Evolutionary conservation across 2,888 invertebrate species (phyloP).

Genomic region (Hypena proboscidalis): DNA sequence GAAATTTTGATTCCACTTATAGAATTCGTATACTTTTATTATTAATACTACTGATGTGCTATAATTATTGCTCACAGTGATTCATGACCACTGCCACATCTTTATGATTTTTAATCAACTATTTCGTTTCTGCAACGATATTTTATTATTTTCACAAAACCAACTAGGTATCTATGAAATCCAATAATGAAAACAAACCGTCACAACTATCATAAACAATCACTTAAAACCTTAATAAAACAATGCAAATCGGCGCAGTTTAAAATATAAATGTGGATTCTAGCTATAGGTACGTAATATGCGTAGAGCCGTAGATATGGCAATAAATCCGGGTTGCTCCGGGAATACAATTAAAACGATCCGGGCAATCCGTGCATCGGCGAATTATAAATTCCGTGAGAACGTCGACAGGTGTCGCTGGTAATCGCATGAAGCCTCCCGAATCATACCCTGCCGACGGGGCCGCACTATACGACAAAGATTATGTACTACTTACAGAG

Average conservation of each 20-base stretch:
- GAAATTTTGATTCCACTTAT: too few species aligned
- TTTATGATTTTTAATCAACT: too few species aligned
- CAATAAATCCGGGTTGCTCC: constrained; percentile 73
- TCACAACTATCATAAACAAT: constrained; percentile 5
- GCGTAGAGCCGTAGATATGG: constrained; percentile 44
- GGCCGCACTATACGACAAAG: constrained; percentile 55
- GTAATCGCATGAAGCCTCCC: constrained; percentile 76
- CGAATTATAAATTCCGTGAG: constrained; percentile 81
- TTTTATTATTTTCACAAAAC: too few species aligned
- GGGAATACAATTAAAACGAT: constrained; percentile 79
- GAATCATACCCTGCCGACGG: constrained; percentile 65
- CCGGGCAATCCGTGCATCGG: constrained; percentile 65
- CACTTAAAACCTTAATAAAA: constrained; percentile 25
- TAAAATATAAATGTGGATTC: constrained; percentile 39
- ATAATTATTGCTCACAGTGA: too few species aligned
- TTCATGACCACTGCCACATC: too few species aligned
- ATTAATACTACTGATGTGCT: too few species aligned
- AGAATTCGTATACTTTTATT: too few species aligned
- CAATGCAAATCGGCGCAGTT: constrained; percentile 44
- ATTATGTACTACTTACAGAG: constrained; percentile 31
- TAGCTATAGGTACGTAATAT: constrained; percentile 35
- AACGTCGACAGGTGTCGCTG: constrained; percentile 77
- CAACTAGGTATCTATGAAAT: too few species aligned
- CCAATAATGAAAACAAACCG: constrained; percentile 6
- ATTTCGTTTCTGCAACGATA: too few species aligned